phyloP scores from a whole-genome alignment of 2,797 vertebrate genomes.

The Sebastes elongatus region DNA sequence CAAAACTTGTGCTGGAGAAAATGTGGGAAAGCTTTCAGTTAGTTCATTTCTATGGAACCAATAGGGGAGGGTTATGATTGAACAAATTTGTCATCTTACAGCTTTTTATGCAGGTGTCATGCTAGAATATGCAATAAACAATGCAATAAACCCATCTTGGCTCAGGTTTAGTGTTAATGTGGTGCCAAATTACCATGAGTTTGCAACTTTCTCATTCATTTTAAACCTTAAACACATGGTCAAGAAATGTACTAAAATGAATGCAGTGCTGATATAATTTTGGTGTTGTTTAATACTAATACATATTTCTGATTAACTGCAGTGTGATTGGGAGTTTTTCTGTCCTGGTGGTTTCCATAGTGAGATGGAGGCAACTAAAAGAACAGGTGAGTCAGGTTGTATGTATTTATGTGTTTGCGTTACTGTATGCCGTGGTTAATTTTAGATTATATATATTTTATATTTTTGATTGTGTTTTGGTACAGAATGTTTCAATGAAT shows the following conservation, averaged over 20 bases:
- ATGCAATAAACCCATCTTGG: neutral
- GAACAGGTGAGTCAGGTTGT: constrained; percentile 75
- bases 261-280: neutral
- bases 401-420: neutral
- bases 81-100: neutral
- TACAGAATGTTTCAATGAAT: neutral
- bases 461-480: neutral
- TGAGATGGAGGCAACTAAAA: constrained; percentile 72
- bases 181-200: neutral
- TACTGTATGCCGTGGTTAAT: neutral
- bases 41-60: neutral
- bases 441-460: neutral
- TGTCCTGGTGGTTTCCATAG: constrained; percentile 77
- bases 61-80: neutral
- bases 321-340: constrained; percentile 87
- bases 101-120: constrained; percentile 7
- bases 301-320: constrained; percentile 45
- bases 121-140: neutral
- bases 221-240: neutral
- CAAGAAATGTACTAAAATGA: neutral
- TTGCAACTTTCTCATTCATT: neutral
- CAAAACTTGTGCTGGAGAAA: neutral
- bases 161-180: neutral
- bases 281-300: neutral
- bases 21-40: neutral